Evolutionary conservation across 2,888 invertebrate genomes (phyloP), one percentile per base, ranked within the genome.

Genomic region (Hirudinaria manillensis): DNA sequence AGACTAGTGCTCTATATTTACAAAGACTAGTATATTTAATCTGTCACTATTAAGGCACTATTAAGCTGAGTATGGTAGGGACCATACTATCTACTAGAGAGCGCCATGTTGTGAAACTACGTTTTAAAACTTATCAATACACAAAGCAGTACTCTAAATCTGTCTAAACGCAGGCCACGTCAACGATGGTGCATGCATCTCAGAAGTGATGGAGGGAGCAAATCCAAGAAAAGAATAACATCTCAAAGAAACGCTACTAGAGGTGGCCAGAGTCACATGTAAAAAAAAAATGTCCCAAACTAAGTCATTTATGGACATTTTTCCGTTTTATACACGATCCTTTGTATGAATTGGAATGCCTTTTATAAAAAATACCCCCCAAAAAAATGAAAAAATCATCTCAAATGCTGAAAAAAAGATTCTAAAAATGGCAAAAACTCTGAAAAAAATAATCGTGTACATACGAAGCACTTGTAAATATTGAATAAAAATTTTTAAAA

Each of bases 311-410:
- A 27, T 61, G 24, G 29, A 27, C 24, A 29, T 27, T 29, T 61
- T 16, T 61, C 61, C 29, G 61, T 61, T 61, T 61, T 61, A 24
- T 61, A 45, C 45, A 45, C 45, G 45, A 45, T 45, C 45, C 45
- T 45, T 45, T 45, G 45, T 45, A 45, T 45, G 45, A 45, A 45
- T 45, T 45, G 45, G 45, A 45, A 45, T 61, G 24, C 29, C 29
- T 61, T 61, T 61, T 61, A 61, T 61, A 27, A 61, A 56, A 61
- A 61, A 61, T 61, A 29, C 61, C 19, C 29, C 29, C 29, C 61
- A 61, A 61, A 61, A 61, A 61, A 61, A 13, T 3, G 13, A 61
- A 61, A 61, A 61, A 27, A 27, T 61, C 29, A 61, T 61, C 61
- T 27, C 6, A 61, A 61, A 61, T 27, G 29, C 29, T 19, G 24